These are phyloP conservation scores for Drosophila testacea DNA, from an alignment of 2,888 invertebrate species.

Conservation along the genomic window DNA sequence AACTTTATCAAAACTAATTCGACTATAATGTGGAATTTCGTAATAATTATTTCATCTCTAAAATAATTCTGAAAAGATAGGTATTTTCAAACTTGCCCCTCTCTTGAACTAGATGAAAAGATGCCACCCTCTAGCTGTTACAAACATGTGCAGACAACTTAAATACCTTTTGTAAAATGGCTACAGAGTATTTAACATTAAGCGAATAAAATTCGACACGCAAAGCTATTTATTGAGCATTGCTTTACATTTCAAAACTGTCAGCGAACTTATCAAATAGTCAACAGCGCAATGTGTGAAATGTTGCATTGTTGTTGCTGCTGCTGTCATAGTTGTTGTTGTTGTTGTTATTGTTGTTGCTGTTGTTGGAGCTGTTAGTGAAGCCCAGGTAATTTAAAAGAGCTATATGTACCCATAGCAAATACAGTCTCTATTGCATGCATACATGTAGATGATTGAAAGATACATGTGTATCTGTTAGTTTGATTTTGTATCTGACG, in stretches of 20 bases:
- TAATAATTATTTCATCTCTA: no score
- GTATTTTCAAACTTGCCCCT: no score
- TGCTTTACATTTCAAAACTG: constrained; percentile 46
- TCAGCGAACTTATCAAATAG: constrained; percentile 45
- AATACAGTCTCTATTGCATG: constrained; percentile 15
- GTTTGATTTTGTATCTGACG: constrained; percentile 22
- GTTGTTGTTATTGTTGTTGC: constrained; percentile 10
- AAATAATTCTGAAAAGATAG: no score
- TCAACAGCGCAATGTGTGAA: constrained; percentile 46
- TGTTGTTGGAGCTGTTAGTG: constrained; percentile 10
- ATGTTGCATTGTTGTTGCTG: constrained; percentile 21
- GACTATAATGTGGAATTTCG: no score
- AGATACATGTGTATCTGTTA: constrained; percentile 28
- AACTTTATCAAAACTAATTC: no score
- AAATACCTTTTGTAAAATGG: background rate
- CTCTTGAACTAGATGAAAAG: no score
- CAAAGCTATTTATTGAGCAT: constrained; percentile 42
- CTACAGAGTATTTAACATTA: constrained; percentile 8
- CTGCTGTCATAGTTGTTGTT: constrained; percentile 15
- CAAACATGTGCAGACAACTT: background rate
- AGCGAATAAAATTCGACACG: constrained; percentile 31
- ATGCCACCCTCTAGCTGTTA: no score
- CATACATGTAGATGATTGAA: constrained; percentile 12
- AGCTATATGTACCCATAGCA: constrained; percentile 7
- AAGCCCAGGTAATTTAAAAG: constrained; percentile 29